Evolutionary conservation across 2,888 invertebrate genomes (phyloP), one percentile per base, ranked within the genome.

Genomic region (Papilio protenor): DNA sequence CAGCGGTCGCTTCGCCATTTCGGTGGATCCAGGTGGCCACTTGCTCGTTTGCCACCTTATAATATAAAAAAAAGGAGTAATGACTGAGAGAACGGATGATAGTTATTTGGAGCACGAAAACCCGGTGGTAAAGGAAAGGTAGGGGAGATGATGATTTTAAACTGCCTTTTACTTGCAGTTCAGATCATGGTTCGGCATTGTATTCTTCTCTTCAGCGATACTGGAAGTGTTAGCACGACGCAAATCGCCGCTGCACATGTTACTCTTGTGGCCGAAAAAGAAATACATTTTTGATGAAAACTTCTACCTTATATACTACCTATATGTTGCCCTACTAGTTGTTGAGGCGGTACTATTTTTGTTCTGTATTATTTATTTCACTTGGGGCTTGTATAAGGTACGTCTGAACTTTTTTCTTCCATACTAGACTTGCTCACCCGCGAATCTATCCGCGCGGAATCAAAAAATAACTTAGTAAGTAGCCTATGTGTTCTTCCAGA

Each of bases 331-430:
- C 1, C 59, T 90, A 59, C 75, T 89, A 0, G 14, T 89, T 4
- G 80, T 81, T 0, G 87, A 89, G 47, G 75, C 82, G 16, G 75
- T 86, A 6, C 16, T 89, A 14, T 55, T 85, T 0, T 75, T 84
- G 0, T 85, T 81, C 61, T 71, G 80, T n/a, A 72, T 81, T 16
- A 69, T 74, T 33, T 81, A 84, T 79, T 77, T 88, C 8, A 82
- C 69, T 2, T 61, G 82, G 16, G 88, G 87, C 27, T 2, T 89
- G 5, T 82, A 78, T 73, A 78, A 55, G 59, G 89, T 89, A 76
- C 81, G 87, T 85, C 59, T n/a, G 2, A 12, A 3, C 40, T n/a
- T 40, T 4, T 66, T 40, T 66, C 16, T 18, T 16, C 8, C 5
- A 10, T 57, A 21, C 21, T 57, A 21, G 3, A 57, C 33, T 64